These are phyloP conservation scores for Tetramorium parvispinum DNA, from an alignment of 1,140 invertebrate species.

Conservation along the genomic window DNA sequence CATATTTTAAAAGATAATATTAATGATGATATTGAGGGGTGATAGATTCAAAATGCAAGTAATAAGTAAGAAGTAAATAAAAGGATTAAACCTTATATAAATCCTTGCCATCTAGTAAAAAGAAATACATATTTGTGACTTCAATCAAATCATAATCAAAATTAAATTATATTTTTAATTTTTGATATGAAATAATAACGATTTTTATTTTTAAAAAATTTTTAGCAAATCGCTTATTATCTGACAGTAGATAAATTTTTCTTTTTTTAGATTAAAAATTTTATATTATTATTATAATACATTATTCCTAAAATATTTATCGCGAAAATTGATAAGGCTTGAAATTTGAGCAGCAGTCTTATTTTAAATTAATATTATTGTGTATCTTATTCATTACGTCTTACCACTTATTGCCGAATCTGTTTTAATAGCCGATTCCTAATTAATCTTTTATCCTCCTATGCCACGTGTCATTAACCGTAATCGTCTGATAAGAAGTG, in stretches of 20 bases:
- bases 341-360: background rate
- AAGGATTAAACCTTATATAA: background rate
- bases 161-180: background rate
- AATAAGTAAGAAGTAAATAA: background rate
- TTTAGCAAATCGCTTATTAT: background rate
- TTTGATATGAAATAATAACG: background rate
- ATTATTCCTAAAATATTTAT: background rate
- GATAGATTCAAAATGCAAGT: background rate
- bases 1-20: background rate
- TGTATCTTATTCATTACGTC: background rate
- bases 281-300: background rate
- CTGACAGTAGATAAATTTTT: background rate
- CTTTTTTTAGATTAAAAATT: background rate
- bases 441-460: constrained; percentile 2
- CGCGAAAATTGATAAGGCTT: background rate
- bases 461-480: background rate
- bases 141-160: background rate
- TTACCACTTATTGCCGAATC: background rate
- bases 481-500: constrained; percentile 75
- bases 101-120: background rate
- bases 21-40: background rate
- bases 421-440: background rate
- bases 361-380: background rate
- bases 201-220: constrained; percentile 5
- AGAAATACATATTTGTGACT: background rate